Conservation (phyloP, 2,113 vertebrate species). For the Laticauda colubrina region DNA sequence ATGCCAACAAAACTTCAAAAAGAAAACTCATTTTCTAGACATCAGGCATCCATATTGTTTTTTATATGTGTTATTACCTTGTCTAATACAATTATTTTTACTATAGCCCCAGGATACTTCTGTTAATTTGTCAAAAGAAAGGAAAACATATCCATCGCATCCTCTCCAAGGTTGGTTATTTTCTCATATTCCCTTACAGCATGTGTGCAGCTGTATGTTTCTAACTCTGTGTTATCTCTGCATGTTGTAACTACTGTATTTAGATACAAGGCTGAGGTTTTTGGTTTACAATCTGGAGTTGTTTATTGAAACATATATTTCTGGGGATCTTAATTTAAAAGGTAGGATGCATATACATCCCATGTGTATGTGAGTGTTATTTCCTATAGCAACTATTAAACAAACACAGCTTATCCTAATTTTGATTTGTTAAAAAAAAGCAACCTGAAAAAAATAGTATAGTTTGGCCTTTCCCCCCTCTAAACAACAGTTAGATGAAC, state of each 20-base stretch:
- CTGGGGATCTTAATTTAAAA: neutral
- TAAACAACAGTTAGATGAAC: neutral
- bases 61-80: neutral
- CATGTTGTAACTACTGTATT: neutral
- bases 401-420: neutral
- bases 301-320: constrained; percentile 1
- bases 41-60: constrained; percentile 16
- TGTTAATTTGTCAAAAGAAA: neutral
- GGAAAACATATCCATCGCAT: neutral
- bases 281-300: neutral
- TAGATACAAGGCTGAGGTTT: too few species aligned
- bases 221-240: neutral
- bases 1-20: constrained; percentile 6
- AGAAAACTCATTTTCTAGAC: constrained; percentile 37
- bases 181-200: neutral
- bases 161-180: neutral
- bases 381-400: neutral
- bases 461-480: neutral
- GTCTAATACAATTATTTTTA: constrained; percentile 32
- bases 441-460: neutral
- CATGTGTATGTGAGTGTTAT: neutral
- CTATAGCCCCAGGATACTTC: constrained; percentile 2
- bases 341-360: neutral
- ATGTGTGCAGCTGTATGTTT: neutral
- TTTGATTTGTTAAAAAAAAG: too few species aligned